Conservation (phyloP, 1,140 invertebrate species). For the Plodia interpunctella region DNA sequence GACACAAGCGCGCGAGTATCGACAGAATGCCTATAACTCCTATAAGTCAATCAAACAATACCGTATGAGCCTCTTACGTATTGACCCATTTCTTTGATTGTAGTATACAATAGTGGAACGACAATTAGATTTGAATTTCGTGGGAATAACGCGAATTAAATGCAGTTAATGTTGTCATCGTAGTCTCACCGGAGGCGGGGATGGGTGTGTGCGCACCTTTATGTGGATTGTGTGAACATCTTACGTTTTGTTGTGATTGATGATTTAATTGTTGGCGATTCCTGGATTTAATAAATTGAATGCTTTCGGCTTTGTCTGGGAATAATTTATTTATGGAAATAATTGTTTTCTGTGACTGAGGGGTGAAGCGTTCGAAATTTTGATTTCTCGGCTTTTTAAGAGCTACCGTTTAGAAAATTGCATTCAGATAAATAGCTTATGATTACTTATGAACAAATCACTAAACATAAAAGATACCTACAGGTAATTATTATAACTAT, state of each 20-base stretch:
- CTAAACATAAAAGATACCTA: too few species aligned
- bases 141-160: slow-evolving; percentile 65
- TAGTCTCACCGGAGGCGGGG: slow-evolving; percentile 29
- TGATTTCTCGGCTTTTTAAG: too few species aligned
- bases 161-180: slow-evolving; percentile 48
- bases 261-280: slow-evolving; percentile 23
- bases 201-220: slow-evolving; percentile 43
- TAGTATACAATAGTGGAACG: slow-evolving; percentile 52
- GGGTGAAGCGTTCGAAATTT: neutral
- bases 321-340: slow-evolving; percentile 15
- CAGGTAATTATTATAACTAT: too few species aligned
- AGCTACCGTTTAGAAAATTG: too few species aligned
- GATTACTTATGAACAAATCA: too few species aligned
- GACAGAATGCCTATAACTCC: slow-evolving; percentile 72
- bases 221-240: slow-evolving; percentile 46
- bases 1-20: slow-evolving; percentile 49
- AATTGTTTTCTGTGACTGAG: neutral
- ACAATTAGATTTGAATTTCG: slow-evolving; percentile 70
- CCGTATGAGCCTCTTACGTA: slow-evolving; percentile 48
- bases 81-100: slow-evolving; percentile 72
- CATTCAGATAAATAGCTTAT: too few species aligned
- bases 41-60: slow-evolving; percentile 69
- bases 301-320: slow-evolving; percentile 19
- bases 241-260: slow-evolving; percentile 22
- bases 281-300: slow-evolving; percentile 16